These are phyloP conservation scores for Amblyopsis rosae DNA, from an alignment of 2,113 vertebrate species.

Conservation along the genomic window DNA sequence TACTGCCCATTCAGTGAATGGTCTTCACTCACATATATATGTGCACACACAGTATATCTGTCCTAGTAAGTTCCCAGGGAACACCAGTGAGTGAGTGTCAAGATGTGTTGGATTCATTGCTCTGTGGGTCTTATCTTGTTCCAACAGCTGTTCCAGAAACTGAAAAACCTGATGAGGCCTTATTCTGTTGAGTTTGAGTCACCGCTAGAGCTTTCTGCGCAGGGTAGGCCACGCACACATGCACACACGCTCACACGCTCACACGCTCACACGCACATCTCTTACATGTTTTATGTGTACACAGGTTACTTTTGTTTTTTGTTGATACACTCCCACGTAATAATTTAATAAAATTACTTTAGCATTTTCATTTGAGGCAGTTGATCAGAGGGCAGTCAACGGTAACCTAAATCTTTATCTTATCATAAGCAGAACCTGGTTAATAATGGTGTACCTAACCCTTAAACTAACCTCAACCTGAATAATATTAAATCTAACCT, in stretches of 20 bases:
- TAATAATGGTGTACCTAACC: not conserved
- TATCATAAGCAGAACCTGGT: not conserved
- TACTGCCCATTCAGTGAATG: slow-evolving; percentile 12
- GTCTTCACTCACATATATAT: not conserved
- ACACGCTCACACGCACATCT: slow-evolving; percentile 8
- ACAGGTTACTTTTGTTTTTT: not conserved
- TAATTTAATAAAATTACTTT: too few relatives aligned
- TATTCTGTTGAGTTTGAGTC: slow-evolving; percentile 94
- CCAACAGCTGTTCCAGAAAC: slow-evolving; percentile 94
- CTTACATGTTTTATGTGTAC: not conserved
- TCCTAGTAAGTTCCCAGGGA: not conserved
- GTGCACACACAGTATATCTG: slow-evolving; percentile 1
- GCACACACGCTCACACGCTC: slow-evolving; percentile 4
- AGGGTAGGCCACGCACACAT: slow-evolving; percentile 80
- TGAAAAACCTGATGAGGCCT: slow-evolving; percentile 98
- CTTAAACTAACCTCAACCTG: not conserved
- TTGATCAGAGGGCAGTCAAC: not conserved
- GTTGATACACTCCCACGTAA: not conserved
- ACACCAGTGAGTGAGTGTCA: slow-evolving; percentile 16
- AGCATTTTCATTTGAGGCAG: too few relatives aligned
- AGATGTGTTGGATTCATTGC: slow-evolving; percentile 53
- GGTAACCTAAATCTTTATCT: too few relatives aligned
- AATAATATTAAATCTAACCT: not conserved
- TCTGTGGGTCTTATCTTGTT: slow-evolving; percentile 63
- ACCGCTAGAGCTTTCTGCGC: slow-evolving; percentile 96